These are phyloP conservation scores for Alaudala cheleensis DNA, from an alignment of 2,113 vertebrate genomes.

Conservation along the genomic window DNA sequence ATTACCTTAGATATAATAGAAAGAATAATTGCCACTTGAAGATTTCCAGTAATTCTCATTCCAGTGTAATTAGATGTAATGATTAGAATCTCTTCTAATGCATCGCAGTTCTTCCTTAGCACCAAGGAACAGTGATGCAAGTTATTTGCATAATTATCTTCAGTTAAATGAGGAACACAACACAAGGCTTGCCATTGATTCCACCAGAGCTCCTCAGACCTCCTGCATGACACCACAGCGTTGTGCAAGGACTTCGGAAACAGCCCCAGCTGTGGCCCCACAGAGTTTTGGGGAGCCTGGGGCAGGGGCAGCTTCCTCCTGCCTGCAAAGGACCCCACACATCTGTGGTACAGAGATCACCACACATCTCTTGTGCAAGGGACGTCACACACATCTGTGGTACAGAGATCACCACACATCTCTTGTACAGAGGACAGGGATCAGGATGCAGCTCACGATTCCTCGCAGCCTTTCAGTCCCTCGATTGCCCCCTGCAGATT, in stretches of 20 bases:
- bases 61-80: conserved; percentile 8
- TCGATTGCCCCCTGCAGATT: neutral
- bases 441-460: neutral
- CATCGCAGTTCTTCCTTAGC: neutral
- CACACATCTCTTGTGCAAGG: too few species aligned
- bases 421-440: neutral
- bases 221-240: neutral
- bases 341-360: too few species aligned
- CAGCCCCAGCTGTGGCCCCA: too few species aligned
- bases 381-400: too few species aligned
- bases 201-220: neutral
- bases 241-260: neutral
- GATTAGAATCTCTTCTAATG: neutral
- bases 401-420: too few species aligned
- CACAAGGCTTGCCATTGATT: neutral
- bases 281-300: too few species aligned
- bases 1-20: neutral
- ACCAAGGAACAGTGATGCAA: neutral
- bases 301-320: too few species aligned
- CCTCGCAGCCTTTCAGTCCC: neutral
- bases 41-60: neutral
- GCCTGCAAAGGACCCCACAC: too few species aligned
- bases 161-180: neutral
- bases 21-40: conserved; percentile 20
- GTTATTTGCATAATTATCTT: conserved; percentile 8